Evolutionary conservation across 2,888 invertebrate genomes (phyloP).

Genomic region (Pollenia angustigena): DNA sequence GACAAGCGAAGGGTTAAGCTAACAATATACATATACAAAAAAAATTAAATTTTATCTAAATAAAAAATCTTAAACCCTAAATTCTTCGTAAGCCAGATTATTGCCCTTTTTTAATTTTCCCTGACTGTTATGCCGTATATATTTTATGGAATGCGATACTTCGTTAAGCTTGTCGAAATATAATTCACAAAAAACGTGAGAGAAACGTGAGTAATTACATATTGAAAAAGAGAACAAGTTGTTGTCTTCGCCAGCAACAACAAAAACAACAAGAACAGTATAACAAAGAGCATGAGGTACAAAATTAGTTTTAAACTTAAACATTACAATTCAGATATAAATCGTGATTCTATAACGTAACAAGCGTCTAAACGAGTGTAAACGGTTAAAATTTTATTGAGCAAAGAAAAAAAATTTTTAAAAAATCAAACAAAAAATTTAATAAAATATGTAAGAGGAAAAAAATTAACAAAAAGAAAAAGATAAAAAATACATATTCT

Average conservation of each 20-base stretch:
- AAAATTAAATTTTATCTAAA: too few relatives aligned
- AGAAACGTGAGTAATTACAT: constrained; percentile 74
- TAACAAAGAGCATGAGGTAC: constrained; percentile 59
- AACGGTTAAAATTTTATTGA: constrained; percentile 57
- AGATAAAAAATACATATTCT: constrained; percentile 3
- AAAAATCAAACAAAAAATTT: constrained; percentile 15
- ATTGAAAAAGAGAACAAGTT: constrained; percentile 52
- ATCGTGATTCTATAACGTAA: constrained; percentile 72
- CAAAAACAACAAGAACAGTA: constrained; percentile 32
- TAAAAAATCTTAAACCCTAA: neutral
- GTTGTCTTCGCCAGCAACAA: constrained; percentile 19
- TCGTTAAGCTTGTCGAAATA: neutral
- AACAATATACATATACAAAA: too few relatives aligned
- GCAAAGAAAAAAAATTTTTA: constrained; percentile 24
- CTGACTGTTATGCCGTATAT: neutral
- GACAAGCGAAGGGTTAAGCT: too few relatives aligned
- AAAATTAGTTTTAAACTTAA: constrained; percentile 59
- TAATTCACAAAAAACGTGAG: constrained; percentile 69
- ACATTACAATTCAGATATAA: constrained; percentile 73
- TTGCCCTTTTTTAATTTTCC: constrained; percentile 4
- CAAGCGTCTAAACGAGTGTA: constrained; percentile 52
- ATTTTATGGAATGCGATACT: constrained; percentile 3
- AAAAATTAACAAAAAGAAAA: constrained; percentile 19
- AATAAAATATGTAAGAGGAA: constrained; percentile 19
- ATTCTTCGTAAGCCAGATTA: neutral